Evolutionary conservation across 2,888 invertebrate genomes (phyloP), one percentile per base, ranked within the genome.

Genomic region (Electrophaes corylata): DNA sequence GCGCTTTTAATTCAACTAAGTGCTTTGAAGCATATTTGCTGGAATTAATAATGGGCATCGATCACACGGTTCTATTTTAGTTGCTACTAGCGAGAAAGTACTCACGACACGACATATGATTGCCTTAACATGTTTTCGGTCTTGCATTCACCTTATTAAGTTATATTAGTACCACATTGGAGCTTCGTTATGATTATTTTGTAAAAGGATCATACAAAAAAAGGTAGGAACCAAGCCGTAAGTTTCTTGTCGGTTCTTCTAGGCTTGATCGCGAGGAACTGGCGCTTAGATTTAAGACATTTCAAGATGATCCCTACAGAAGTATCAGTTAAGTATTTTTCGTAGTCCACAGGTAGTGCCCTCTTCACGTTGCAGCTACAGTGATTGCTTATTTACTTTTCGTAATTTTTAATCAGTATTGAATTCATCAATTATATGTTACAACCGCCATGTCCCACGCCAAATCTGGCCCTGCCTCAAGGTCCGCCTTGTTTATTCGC

Each of bases 381-480:
- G 5, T 37, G 16, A 16, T 37, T 16, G 6, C 19, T 19, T 18
- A 19, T 40, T 40, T 19, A 18, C 39, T 3, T 29, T 10, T 29
- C 26, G 26, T 6, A n/a, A 11, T 40, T 40, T 19, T 1, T 11
- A 40, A 40, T 4, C 16, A n/a, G 14, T 14, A 12, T 12, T 20
- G 40, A 5, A 41, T 12, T 6, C 18, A 19, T 4, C 19, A 40
- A 19, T 19, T 29, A n/a, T 12, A 45, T 45, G 31, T 40, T 14
- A 18, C 29, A 12, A 46, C 26, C 37, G 29, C 40, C 57, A 40
- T 41, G 49, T 49, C 46, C 52, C 47, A 58, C 31, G 29, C 50
- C 26, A 46, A 39, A 56, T 26, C 46, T 50, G 57, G 62, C 60
- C 60, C 64, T 60, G 51, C 49, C 57, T 57, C 66, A 66, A 64